phyloP scores from a whole-genome alignment of 2,797 vertebrate genomes.

The Pseudomugil tenellus region DNA sequence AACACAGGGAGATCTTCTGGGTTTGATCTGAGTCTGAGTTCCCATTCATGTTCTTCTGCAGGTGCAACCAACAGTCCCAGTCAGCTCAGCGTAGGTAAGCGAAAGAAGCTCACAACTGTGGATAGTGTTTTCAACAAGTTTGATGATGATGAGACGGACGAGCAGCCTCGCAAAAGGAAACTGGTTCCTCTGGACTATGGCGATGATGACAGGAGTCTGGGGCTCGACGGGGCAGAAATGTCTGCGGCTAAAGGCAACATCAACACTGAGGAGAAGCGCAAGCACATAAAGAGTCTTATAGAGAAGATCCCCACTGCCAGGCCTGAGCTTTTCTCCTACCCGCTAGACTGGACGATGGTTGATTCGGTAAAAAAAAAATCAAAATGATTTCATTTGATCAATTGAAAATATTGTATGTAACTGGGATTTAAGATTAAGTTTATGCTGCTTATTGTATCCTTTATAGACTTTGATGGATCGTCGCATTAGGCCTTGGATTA shows the following conservation, averaged over 20 bases:
- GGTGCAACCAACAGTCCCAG: constrained; percentile 94
- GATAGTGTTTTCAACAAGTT: constrained; percentile 99
- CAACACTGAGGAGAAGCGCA: constrained; percentile 98
- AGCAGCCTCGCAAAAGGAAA: constrained; percentile 95
- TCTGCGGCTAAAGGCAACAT: constrained; percentile 87
- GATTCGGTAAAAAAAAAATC: constrained; percentile 75
- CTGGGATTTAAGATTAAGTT: background rate
- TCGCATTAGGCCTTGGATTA: constrained; percentile 97
- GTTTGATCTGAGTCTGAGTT: background rate
- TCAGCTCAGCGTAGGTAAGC: constrained; percentile 90
- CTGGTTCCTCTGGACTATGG: constrained; percentile 97
- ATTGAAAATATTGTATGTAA: background rate
- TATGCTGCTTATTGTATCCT: constrained; percentile 11
- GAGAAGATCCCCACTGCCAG: constrained; percentile 98
- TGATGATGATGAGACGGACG: constrained; percentile 96
- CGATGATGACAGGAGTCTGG: constrained; percentile 92
- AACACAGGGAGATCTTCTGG: background rate
- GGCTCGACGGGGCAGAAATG: constrained; percentile 73
- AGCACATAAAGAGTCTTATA: constrained; percentile 98
- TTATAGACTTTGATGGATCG: constrained; percentile 95
- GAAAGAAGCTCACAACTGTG: constrained; percentile 92
- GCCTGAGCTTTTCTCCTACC: constrained; percentile 97
- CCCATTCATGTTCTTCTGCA: constrained; percentile 46
- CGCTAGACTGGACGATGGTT: constrained; percentile 91
- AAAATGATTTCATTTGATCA: background rate